Evolutionary conservation across 23 tunicate genomes (phyloP), one percentile per base, ranked within the genome.

Genomic region (Styela clava): DNA sequence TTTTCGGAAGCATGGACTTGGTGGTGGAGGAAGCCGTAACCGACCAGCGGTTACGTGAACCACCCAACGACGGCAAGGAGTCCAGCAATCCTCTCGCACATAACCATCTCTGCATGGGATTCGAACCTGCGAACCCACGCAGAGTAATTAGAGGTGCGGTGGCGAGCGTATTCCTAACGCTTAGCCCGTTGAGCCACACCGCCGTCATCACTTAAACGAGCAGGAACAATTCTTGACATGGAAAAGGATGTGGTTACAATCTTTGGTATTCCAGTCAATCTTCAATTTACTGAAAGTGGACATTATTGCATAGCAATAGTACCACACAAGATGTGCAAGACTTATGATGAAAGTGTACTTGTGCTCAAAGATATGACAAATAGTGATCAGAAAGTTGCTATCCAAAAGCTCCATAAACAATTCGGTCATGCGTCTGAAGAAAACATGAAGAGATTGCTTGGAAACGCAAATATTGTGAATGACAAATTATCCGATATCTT

Each of bases 251-350:
- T 52, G 31, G 71, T 18, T 2, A 33, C 20, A 62, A 79, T 79
- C 35, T 79, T 79, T 79, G 83, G 83, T 16, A 61, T 52, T 26
- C 21, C 23, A 62, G 35, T 79, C 9, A 24, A 79, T 23, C 21
- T 61, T 3, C 70, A 79, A 23, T 30, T 79, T 3, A 28, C 83
- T 5, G 31, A 27, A 19, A 79, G 83, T 28, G 83, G 83, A 7
- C 83, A 79, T 62, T 79, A 79, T 34, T 79, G 83, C 70, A 62
- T 79, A 52, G 83, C 56, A 2, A 79, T 79, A 22, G 16, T 44
- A 16, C 79, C 79, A 44, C 7, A 12, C 7, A 44, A 44, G 12
- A 5, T 44, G 12, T 5, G 12, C 7, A 44, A 44, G 12, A 44
- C 12, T 5, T 5, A 5, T 5, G 56, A 44, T 44, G 56, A 44